These are phyloP conservation scores for Petrophora chlorosata DNA, from an alignment of 2,888 invertebrate species.

Conservation along the genomic window DNA sequence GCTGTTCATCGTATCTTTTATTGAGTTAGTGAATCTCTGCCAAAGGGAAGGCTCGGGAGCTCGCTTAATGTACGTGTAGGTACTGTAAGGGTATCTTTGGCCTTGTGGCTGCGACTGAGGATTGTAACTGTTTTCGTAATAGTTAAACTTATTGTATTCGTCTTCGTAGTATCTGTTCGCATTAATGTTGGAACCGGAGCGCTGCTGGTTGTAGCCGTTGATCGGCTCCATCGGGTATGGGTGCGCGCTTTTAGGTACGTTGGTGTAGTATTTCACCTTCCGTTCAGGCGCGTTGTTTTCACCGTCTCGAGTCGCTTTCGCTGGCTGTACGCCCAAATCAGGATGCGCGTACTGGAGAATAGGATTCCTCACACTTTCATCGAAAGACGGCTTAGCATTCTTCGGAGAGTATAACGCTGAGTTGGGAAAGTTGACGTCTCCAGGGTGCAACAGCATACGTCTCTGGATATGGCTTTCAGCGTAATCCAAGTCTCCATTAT, in stretches of 20 bases:
- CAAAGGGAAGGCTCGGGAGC: constrained; percentile 86
- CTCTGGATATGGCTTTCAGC: constrained; percentile 86
- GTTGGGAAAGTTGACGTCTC: constrained; percentile 85
- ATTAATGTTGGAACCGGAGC: constrained; percentile 71
- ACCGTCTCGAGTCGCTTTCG: constrained; percentile 80
- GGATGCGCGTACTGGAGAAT: constrained; percentile 92
- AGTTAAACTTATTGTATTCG: constrained; percentile 80
- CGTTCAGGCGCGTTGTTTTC: constrained; percentile 61
- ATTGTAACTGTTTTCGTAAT: constrained; percentile 79
- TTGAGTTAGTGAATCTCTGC: constrained; percentile 88
- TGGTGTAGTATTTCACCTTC: constrained; percentile 79
- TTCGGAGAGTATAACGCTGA: constrained; percentile 86
- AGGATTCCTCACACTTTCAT: constrained; percentile 88
- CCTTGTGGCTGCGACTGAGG: constrained; percentile 43
- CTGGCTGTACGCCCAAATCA: constrained; percentile 90
- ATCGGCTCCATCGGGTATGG: constrained; percentile 82
- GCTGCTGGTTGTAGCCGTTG: constrained; percentile 70
- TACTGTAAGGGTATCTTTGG: constrained; percentile 85
- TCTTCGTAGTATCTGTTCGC: constrained; percentile 77
- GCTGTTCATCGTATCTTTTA: constrained; percentile 88
- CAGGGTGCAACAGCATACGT: constrained; percentile 88
- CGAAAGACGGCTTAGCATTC: constrained; percentile 85
- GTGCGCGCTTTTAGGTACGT: constrained; percentile 81
- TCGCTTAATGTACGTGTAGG: constrained; percentile 85
- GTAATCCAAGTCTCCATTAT: constrained; percentile 70